These are phyloP conservation scores for Eriosoma lanigerum DNA, from an alignment of 1,140 invertebrate genomes.

Conservation along the genomic window DNA sequence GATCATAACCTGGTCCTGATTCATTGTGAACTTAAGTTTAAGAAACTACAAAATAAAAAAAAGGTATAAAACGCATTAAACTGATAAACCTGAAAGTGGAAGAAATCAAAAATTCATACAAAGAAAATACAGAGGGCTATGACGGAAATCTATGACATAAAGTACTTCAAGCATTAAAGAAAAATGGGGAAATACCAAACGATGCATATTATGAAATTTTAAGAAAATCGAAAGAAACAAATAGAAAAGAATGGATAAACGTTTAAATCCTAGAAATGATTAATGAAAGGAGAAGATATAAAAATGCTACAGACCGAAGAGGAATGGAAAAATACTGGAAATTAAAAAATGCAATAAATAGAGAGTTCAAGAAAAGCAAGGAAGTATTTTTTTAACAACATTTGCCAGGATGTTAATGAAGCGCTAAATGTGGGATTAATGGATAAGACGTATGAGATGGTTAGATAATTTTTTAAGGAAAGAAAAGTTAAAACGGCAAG, in stretches of 20 bases:
- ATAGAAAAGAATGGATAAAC: conserved; percentile 3
- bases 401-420: neutral
- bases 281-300: conserved; percentile 20
- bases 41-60: conserved; percentile 7
- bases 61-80: neutral
- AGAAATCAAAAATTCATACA: conserved; percentile 12
- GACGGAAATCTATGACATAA: neutral
- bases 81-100: neutral
- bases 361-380: neutral
- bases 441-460: neutral
- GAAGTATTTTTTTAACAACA: neutral
- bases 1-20: conserved; percentile 57
- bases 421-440: neutral
- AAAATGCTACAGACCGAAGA: conserved; percentile 15
- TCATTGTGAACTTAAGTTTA: conserved; percentile 44
- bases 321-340: neutral
- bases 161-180: neutral
- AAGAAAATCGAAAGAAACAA: conserved; percentile 4
- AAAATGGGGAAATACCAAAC: conserved; percentile 11
- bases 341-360: conserved; percentile 30
- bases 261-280: conserved; percentile 14
- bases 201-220: conserved; percentile 14
- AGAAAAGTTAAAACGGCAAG: neutral
- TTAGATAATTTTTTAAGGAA: neutral
- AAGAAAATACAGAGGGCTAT: conserved; percentile 5